A percentile compares a stretch with the other conserved stretches of the same genome.
Conservation (phyloP, 1,140 invertebrate genomes). For the Drosophila nigromelanica region DNA sequence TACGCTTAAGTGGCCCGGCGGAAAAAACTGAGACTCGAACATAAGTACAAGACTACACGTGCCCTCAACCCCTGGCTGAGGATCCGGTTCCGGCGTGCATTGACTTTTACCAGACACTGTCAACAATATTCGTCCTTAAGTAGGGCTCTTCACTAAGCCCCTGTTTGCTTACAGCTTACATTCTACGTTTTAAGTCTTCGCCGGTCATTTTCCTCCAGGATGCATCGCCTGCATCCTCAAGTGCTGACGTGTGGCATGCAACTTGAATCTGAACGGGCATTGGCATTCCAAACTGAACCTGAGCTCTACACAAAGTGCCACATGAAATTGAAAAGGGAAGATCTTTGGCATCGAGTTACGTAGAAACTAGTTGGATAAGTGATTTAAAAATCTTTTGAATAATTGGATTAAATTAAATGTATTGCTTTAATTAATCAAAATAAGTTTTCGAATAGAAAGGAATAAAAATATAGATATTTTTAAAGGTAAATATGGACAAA, state of each 20-base stretch:
- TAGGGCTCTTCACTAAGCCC: constrained; percentile 69
- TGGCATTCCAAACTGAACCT: neutral
- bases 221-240: constrained; percentile 4
- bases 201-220: neutral
- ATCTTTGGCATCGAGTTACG: neutral
- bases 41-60: constrained; percentile 52
- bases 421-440: too few species aligned
- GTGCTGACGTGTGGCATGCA: constrained; percentile 19
- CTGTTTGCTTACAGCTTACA: constrained; percentile 64
- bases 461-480: too few species aligned
- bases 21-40: constrained; percentile 14
- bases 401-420: too few species aligned
- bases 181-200: constrained; percentile 39
- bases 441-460: too few species aligned
- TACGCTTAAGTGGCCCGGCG: constrained; percentile 59
- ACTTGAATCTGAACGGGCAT: constrained; percentile 2
- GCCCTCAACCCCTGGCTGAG: constrained; percentile 42
- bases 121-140: constrained; percentile 52
- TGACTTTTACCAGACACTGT: constrained; percentile 70
- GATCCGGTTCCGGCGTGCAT: constrained; percentile 63
- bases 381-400: too few species aligned
- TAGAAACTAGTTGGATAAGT: too few species aligned
- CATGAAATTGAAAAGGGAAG: neutral
- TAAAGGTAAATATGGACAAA: too few species aligned
- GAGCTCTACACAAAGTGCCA: neutral